Conservation (phyloP, 92 coral and sea anemone genomes). For the Muricea muricata region DNA sequence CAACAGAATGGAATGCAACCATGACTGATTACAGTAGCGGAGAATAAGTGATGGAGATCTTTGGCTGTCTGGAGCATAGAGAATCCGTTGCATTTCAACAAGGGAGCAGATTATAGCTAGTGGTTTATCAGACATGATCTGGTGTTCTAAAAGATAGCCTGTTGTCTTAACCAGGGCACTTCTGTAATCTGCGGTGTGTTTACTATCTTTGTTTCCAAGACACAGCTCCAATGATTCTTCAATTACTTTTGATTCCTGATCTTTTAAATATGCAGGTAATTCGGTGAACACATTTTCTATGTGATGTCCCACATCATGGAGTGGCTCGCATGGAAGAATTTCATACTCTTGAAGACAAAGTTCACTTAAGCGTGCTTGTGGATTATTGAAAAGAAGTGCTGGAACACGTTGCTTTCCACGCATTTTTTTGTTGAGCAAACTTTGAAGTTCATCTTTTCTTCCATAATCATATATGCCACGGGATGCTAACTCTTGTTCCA, state of each 20-base stretch:
- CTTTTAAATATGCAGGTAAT: constrained; percentile 35
- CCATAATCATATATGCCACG: constrained; percentile 44
- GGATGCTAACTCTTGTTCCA: constrained; percentile 7
- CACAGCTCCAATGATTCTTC: constrained; percentile 35
- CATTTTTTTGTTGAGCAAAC: constrained; percentile 12
- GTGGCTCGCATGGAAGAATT: constrained; percentile 27
- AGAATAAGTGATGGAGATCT: constrained; percentile 13
- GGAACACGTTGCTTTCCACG: constrained; percentile 42
- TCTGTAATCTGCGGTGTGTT: constrained; percentile 49
- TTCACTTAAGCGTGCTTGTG: constrained; percentile 44
- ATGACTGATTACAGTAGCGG: constrained; percentile 20
- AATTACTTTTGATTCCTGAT: constrained; percentile 19
- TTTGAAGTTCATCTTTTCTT: constrained; percentile 47
- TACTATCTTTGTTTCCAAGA: constrained; percentile 45
- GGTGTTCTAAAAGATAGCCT: constrained; percentile 18
- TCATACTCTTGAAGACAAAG: constrained; percentile 32
- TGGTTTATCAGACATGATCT: constrained; percentile 27
- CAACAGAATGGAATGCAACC: neutral
- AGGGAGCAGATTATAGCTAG: constrained; percentile 18
- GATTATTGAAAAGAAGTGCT: constrained; percentile 35
- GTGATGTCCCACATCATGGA: constrained; percentile 35
- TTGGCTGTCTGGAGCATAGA: neutral
- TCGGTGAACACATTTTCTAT: constrained; percentile 41
- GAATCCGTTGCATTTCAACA: constrained; percentile 39
- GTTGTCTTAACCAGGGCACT: constrained; percentile 38